Evolutionary conservation across 2,888 invertebrate species (phyloP).

Genomic region (Watsonalla cultraria): DNA sequence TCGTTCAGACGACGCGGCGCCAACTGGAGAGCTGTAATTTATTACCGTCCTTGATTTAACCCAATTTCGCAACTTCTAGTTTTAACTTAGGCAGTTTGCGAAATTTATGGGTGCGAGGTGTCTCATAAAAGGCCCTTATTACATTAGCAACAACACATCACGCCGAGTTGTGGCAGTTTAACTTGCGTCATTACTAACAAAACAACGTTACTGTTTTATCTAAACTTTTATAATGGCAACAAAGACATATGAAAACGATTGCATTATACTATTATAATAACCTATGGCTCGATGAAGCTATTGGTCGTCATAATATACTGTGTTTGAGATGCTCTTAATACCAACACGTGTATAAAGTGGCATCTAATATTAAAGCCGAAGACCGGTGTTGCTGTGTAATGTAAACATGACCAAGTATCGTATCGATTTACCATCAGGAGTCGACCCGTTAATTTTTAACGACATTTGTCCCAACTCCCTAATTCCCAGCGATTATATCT

Average conservation of each 20-base stretch:
- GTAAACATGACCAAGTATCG: conserved; percentile 12
- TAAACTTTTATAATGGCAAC: neutral
- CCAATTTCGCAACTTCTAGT: conserved; percentile 43
- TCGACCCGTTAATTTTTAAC: conserved; percentile 65
- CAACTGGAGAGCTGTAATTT: conserved; percentile 52
- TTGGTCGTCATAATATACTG: neutral
- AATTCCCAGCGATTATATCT: conserved; percentile 59
- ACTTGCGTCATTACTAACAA: conserved; percentile 1
- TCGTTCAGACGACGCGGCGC: conserved; percentile 67
- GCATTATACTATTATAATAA: conserved; percentile 4
- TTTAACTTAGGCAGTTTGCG: conserved; percentile 35
- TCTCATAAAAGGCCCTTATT: conserved; percentile 28
- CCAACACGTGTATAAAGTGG: neutral
- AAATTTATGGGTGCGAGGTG: conserved; percentile 29
- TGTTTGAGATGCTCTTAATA: neutral
- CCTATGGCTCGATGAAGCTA: conserved; percentile 7
- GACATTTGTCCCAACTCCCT: conserved; percentile 46
- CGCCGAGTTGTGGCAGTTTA: neutral
- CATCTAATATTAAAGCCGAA: neutral
- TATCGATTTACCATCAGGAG: conserved; percentile 69
- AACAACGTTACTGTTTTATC: neutral
- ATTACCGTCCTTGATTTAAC: conserved; percentile 67
- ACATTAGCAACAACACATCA: conserved; percentile 14
- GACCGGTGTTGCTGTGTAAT: conserved; percentile 9
- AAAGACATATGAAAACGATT: too few species aligned